Conservation (phyloP, 2,113 vertebrate species). For the Pavo muticus region DNA sequence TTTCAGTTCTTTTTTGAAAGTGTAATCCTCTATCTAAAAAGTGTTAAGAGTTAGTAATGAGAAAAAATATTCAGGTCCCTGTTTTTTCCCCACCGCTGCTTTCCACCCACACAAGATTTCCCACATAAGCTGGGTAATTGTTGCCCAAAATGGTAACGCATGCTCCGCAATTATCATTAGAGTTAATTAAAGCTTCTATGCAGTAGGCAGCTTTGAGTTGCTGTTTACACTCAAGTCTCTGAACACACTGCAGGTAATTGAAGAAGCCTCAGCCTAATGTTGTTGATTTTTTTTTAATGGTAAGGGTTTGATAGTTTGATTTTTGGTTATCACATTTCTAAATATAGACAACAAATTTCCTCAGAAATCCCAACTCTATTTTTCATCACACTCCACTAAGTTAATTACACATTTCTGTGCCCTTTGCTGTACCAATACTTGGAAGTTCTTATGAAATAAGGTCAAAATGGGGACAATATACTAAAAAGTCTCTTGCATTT, state of each 20-base stretch:
- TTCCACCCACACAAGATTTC: slow-evolving; percentile 17
- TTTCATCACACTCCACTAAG: neutral
- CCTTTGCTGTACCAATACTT: neutral
- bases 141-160: slow-evolving; percentile 59
- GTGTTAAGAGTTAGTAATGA: neutral
- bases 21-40: neutral
- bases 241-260: slow-evolving; percentile 40
- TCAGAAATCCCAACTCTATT: neutral
- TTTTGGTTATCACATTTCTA: slow-evolving; percentile 1
- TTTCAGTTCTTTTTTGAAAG: neutral
- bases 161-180: slow-evolving; percentile 74
- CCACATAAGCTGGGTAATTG: slow-evolving; percentile 3
- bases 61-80: neutral
- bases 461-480: neutral
- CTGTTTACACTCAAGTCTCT: slow-evolving; percentile 35
- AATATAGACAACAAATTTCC: neutral
- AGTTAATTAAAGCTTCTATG: slow-evolving; percentile 60
- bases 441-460: neutral
- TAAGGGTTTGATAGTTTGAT: neutral
- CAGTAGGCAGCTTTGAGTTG: slow-evolving; percentile 40
- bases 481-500: fast-evolving
- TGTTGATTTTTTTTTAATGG: neutral
- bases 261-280: neutral
- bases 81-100: neutral
- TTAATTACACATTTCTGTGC: neutral